Conservation (phyloP, 2,113 vertebrate species). For the Serinus canaria region DNA sequence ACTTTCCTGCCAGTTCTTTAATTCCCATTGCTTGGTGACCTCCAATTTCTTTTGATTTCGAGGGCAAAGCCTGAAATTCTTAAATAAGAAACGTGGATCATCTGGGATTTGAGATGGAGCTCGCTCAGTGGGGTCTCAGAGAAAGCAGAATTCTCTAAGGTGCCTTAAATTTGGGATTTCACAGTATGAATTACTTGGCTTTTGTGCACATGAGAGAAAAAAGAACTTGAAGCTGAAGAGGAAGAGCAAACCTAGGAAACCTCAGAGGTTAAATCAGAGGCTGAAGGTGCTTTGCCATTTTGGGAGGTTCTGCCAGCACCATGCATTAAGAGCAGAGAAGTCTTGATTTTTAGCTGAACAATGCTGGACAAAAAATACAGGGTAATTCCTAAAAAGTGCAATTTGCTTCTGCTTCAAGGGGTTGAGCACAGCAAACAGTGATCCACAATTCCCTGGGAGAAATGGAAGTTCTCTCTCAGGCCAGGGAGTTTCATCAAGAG, state of each 20-base stretch:
- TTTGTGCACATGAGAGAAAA: not conserved
- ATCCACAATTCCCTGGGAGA: not conserved
- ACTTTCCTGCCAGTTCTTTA: not conserved
- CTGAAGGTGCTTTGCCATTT: not conserved
- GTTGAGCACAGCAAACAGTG: not conserved
- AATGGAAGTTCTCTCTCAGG: not conserved
- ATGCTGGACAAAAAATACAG: not conserved
- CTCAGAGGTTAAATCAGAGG: not conserved
- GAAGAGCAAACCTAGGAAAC: not conserved
- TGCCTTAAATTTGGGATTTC: not conserved
- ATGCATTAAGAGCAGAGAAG: not conserved
- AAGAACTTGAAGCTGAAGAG: not conserved
- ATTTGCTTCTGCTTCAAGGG: not conserved
- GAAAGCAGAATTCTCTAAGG: not conserved
- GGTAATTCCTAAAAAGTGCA: not conserved
- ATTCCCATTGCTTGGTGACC: not conserved
- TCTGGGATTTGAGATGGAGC: not conserved
- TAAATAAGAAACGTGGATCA: fast-evolving
- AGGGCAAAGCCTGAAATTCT: not conserved
- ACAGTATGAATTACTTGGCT: fast-evolving
- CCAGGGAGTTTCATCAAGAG: not conserved
- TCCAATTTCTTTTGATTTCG: not conserved
- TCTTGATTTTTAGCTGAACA: not conserved
- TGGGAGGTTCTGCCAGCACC: not conserved
- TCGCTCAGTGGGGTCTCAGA: not conserved